Evolutionary conservation across 2,888 invertebrate species (phyloP), one percentile per base, ranked within the genome.

Genomic region (Lysandra bellargus): DNA sequence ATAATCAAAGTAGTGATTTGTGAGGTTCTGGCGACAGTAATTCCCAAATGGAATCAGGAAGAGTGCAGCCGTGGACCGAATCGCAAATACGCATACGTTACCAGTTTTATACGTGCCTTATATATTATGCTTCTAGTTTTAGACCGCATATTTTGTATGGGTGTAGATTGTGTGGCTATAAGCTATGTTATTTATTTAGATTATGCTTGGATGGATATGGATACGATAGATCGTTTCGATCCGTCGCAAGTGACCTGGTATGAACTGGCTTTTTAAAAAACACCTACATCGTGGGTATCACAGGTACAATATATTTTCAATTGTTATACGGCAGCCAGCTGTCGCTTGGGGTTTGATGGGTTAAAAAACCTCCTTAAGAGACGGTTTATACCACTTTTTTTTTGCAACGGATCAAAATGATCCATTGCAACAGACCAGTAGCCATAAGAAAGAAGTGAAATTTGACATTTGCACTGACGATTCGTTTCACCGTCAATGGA

Each of bases 21-120:
- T 90, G 91, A 89, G 91, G 90, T 88, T 90, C 89, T 89, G 90
- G 89, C 90, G 92, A 91, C 90, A 89, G 89, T 89, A 89, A 93
- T 93, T 94, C 94, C 94, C 94, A 91, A 90, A 93, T 93, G 94
- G 92, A 94, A 94, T 94, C 94, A 94, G 86, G 88, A 92, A 90
- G 91, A 93, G 93, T 94, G 93, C 93, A 91, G 87, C 85, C 91
- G 92, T 90, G 92, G 88, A 87, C 90, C 89, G 93, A 91, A 93
- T 92, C 86, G 90, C 91, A 92, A 93, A 91, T 92, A 91, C 91
- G 90, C 91, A 89, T 92, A 91, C 85, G 91, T 92, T 88, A 86
- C 86, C 85, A 86, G 88, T 87, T 92, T 91, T 92, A 93, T 90
- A 88, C 88, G 69, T 64, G 69, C 23, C 69, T 44, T 69, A 44